phyloP scores from a whole-genome alignment of 2,888 invertebrate genomes.

The Brachynemurus nebulosus region DNA sequence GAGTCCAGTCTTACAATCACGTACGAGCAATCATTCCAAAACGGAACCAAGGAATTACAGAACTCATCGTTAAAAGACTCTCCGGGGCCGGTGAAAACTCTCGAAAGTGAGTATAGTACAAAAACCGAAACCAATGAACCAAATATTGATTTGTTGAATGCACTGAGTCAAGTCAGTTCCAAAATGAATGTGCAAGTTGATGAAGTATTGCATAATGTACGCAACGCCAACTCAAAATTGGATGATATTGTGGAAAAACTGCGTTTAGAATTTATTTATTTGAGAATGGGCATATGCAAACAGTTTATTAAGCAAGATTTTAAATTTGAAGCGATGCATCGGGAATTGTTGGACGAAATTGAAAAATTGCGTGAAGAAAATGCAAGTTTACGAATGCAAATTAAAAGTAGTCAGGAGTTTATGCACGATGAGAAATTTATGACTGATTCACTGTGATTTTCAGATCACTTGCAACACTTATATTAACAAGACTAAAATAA shows the following conservation, averaged over 20 bases:
- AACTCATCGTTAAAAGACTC: too few relatives aligned
- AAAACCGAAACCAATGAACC: background rate
- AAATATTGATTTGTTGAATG: background rate
- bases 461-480: too few relatives aligned
- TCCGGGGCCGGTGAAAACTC: too few relatives aligned
- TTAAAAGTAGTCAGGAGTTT: background rate
- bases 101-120: too few relatives aligned
- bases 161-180: background rate
- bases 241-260: conserved; percentile 21
- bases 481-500: too few relatives aligned
- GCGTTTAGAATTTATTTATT: conserved; percentile 21
- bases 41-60: too few relatives aligned
- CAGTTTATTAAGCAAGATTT: conserved; percentile 26
- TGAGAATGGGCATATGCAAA: conserved; percentile 26
- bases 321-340: conserved; percentile 3
- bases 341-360: conserved; percentile 5
- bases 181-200: conserved; percentile 1
- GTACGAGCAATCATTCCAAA: too few relatives aligned
- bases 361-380: conserved; percentile 2
- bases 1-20: too few relatives aligned
- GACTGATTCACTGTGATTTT: too few relatives aligned
- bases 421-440: too few relatives aligned
- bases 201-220: conserved; percentile 17
- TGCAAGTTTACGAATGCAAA: background rate
- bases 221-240: conserved; percentile 19